Evolutionary conservation across 2,797 vertebrate species (phyloP), one percentile per base, ranked within the genome.

Genomic region (Schizopygopsis malacanthus): DNA sequence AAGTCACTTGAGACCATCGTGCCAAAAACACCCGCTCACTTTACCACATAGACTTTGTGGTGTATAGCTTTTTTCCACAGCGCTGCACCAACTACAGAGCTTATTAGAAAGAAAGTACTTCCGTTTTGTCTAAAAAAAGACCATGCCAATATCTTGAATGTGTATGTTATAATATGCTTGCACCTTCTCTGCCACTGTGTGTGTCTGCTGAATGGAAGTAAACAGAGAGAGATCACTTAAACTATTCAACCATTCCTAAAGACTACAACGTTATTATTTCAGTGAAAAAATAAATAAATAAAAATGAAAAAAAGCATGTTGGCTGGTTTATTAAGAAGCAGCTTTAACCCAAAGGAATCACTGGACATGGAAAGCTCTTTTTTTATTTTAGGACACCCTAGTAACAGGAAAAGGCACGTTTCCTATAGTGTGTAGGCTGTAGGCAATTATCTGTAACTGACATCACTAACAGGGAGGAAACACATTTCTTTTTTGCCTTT

Each of bases 321-420:
- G 41, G 25, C 61, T 84, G 45, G 37, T 56, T 77, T 77, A 56
- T 20, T 45, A 69, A 81, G 70, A 63, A 73, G 18, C 33, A 20
- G 67, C n/a, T 73, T 33, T 63, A 50, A 52, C 22, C 61, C 50
- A 78, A 28, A 63, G 59, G 67, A 80, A 80, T 84, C 41, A 80
- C 54, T 65, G 61, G 45, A 33, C 4, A 56, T 71, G 6, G 5
- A 8, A 83, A 28, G 33, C 73, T 52, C 65, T 83, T 70, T 67
- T 67, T 80, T 83, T 77, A 79, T 82, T 87, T 88, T 50, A 84
- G 81, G 69, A 81, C 37, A 71, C 72, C 43, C 41, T 43, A 61
- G 56, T 89, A 88, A 83, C 89, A 90, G 85, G 69, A 81, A 85
- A 85, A 79, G 63, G 75, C 63, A 22, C 81, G 45, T 84, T 90